Conservation (phyloP, 2,888 invertebrate species). For the Drosophila suboccidentalis region DNA sequence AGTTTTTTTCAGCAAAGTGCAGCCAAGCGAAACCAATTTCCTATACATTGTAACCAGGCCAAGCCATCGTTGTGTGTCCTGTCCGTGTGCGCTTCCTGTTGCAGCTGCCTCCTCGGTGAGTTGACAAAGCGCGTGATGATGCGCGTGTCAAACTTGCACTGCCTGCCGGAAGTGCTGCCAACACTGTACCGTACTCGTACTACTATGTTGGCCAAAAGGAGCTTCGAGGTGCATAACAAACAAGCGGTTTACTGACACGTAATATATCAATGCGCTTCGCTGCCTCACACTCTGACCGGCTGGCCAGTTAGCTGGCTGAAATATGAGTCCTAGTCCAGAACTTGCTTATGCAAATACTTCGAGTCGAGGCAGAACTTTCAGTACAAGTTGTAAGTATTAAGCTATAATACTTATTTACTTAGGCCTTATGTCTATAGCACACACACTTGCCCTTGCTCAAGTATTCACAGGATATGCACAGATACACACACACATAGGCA, state of each 20-base stretch:
- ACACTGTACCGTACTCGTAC: slow-evolving; percentile 44
- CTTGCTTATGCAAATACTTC: slow-evolving; percentile 65
- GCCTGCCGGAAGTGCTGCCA: slow-evolving; percentile 71
- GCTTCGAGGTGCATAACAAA: slow-evolving; percentile 35
- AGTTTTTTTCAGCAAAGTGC: slow-evolving; percentile 75
- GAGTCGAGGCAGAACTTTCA: slow-evolving; percentile 28
- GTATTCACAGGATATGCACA: slow-evolving; percentile 11
- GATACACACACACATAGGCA: not conserved
- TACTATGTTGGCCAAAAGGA: slow-evolving; percentile 15
- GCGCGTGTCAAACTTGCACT: slow-evolving; percentile 82
- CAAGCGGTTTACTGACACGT: slow-evolving; percentile 65
- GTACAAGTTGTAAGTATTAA: slow-evolving; percentile 59
- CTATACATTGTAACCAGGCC: slow-evolving; percentile 66
- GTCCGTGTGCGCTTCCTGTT: slow-evolving; percentile 62
- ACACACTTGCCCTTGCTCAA: slow-evolving; percentile 4
- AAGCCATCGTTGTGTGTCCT: slow-evolving; percentile 14
- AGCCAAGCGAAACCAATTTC: slow-evolving; percentile 80
- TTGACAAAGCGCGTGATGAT: slow-evolving; percentile 81
- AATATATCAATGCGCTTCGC: slow-evolving; percentile 74
- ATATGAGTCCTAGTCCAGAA: slow-evolving; percentile 52
- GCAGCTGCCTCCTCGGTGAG: slow-evolving; percentile 57
- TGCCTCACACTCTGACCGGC: slow-evolving; percentile 22
- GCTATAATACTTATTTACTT: slow-evolving; percentile 67
- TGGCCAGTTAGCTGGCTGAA: slow-evolving; percentile 51
- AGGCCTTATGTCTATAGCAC: slow-evolving; percentile 42